Conservation (phyloP, 2,888 invertebrate genomes). For the Drosophila anceps region DNA sequence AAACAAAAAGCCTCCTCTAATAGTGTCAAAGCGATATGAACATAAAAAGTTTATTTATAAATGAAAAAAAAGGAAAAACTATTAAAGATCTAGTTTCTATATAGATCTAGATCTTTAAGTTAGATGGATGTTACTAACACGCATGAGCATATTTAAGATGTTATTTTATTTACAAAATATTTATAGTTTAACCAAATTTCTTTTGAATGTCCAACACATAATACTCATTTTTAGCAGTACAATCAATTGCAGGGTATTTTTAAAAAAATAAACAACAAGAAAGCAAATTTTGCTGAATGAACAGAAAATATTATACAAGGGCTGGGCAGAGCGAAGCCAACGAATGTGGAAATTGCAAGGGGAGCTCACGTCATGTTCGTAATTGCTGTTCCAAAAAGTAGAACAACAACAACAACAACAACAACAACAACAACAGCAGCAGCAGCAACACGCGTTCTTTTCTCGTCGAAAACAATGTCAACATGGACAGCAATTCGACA, state of each 20-base stretch:
- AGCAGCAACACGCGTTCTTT: conserved; percentile 62
- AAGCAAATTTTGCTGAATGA: conserved; percentile 58
- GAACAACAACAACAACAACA: conserved; percentile 29
- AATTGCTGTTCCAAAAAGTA: conserved; percentile 23
- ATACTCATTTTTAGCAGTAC: not conserved
- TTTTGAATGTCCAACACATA: not conserved
- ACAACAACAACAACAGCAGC: conserved; percentile 30
- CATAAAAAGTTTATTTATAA: too few relatives aligned
- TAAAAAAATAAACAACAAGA: conserved; percentile 27
- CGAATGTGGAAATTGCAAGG: conserved; percentile 44
- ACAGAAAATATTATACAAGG: conserved; percentile 54
- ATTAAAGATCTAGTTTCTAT: too few relatives aligned
- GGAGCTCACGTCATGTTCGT: conserved; percentile 33
- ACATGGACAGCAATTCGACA: conserved; percentile 60
- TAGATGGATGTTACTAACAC: too few relatives aligned
- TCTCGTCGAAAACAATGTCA: conserved; percentile 74
- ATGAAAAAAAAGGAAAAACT: too few relatives aligned
- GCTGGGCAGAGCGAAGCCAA: conserved; percentile 23
- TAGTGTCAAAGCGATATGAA: too few relatives aligned
- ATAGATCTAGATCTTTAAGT: too few relatives aligned
- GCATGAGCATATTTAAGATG: not conserved
- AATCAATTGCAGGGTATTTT: not conserved
- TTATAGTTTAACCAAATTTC: not conserved
- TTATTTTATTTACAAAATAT: not conserved
- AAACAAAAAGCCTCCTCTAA: too few relatives aligned